Conservation (phyloP, 2,888 invertebrate species). For the Hedya salicella region DNA sequence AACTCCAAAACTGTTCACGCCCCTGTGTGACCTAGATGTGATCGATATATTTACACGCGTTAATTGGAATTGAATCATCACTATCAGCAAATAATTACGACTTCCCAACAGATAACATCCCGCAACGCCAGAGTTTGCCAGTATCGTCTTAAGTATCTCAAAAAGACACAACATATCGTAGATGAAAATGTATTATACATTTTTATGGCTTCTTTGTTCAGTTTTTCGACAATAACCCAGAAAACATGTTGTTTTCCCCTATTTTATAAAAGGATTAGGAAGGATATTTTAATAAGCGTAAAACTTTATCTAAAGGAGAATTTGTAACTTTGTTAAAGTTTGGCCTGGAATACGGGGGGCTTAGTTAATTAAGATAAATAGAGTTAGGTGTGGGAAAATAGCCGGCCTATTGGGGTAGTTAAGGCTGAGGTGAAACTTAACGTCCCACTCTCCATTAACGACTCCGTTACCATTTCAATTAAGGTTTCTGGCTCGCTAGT, state of each 20-base stretch:
- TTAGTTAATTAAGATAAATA: slow-evolving; percentile 28
- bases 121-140: background rate
- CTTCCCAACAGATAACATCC: background rate
- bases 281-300: too few relatives aligned
- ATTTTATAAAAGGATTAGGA: too few relatives aligned
- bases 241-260: too few relatives aligned
- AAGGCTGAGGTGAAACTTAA: slow-evolving; percentile 4
- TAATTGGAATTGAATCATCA: slow-evolving; percentile 24
- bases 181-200: too few relatives aligned
- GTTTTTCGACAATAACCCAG: too few relatives aligned
- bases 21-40: slow-evolving; percentile 4
- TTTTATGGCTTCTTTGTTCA: too few relatives aligned
- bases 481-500: slow-evolving; percentile 1
- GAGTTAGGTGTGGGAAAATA: slow-evolving; percentile 1
- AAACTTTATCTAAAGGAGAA: too few relatives aligned
- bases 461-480: slow-evolving; percentile 23
- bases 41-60: slow-evolving; percentile 4
- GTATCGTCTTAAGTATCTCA: background rate
- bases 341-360: background rate
- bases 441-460: slow-evolving; percentile 1
- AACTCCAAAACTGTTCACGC: too few relatives aligned
- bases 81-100: slow-evolving; percentile 6
- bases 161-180: too few relatives aligned
- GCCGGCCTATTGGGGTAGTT: slow-evolving; percentile 20
- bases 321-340: background rate